A percentile compares a stretch with the other conserved stretches of the same genome.
Conservation (phyloP, 2,797 vertebrate genomes). For the Buphagus erythrorhynchus region DNA sequence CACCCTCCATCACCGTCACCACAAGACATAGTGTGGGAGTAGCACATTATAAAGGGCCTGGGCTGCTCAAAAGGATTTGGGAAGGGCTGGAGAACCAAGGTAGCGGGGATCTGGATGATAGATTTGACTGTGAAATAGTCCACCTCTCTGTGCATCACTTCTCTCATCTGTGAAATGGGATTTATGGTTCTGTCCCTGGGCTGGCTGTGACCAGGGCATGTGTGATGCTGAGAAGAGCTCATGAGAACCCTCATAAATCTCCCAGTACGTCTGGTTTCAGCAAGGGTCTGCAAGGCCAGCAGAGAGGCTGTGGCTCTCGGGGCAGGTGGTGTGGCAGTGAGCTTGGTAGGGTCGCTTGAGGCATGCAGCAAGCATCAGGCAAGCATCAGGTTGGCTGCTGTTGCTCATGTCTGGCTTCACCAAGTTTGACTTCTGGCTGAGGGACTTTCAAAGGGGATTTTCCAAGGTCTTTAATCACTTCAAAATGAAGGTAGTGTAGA, state of each 20-base stretch:
- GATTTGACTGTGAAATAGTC: not conserved
- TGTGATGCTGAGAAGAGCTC: not conserved
- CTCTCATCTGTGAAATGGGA: not conserved
- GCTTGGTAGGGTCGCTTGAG: not conserved
- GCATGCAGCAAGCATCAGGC: not conserved
- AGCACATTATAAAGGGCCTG: not conserved
- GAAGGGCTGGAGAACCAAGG: not conserved
- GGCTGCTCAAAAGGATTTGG: not conserved
- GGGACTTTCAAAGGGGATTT: not conserved
- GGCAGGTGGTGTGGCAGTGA: accelerated
- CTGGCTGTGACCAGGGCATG: not conserved
- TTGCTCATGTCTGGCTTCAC: accelerated
- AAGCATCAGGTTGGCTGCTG: not conserved
- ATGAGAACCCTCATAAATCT: not conserved
- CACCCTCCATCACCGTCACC: accelerated
- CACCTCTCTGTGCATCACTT: not conserved
- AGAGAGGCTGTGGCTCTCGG: not conserved
- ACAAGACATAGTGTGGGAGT: accelerated
- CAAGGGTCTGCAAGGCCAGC: not conserved
- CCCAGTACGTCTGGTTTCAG: not conserved
- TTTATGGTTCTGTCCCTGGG: not conserved
- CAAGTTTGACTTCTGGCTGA: not conserved
- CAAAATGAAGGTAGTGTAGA: not conserved
- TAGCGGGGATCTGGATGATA: not conserved
- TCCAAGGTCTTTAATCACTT: not conserved